Evolutionary conservation across 2,888 invertebrate species (phyloP).

Genomic region (Ceraclea dissimilis): DNA sequence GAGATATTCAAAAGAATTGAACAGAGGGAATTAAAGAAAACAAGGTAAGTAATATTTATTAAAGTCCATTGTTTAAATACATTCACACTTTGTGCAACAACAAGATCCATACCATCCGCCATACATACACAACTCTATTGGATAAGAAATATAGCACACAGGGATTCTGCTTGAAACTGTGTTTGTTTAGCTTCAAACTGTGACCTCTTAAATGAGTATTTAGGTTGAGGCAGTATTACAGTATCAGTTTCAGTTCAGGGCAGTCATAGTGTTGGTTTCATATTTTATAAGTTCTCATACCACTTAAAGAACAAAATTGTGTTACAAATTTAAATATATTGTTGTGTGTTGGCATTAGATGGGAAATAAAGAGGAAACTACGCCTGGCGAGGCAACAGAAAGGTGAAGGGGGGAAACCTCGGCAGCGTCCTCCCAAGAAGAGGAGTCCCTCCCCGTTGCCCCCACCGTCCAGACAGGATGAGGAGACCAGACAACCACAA

Average conservation of each 20-base stretch:
- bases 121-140: no score
- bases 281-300: background rate
- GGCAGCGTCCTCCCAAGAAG: conserved; percentile 30
- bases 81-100: no score
- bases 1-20: conserved; percentile 96
- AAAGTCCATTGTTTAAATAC: no score
- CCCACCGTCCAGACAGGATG: background rate
- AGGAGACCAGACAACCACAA: background rate
- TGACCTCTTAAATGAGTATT: no score
- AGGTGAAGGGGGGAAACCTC: background rate
- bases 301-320: background rate
- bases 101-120: no score
- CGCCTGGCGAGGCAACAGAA: conserved; percentile 58
- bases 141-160: no score
- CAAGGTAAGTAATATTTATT: conserved; percentile 47
- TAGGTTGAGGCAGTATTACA: no score
- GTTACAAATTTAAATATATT: background rate
- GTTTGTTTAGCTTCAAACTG: no score
- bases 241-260: no score
- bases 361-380: conserved; percentile 93
- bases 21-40: conserved; percentile 87
- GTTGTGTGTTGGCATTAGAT: conserved; percentile 46
- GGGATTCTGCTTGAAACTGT: no score
- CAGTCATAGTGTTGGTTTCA: no score
- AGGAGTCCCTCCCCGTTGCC: conserved; percentile 23